These are phyloP conservation scores for Philereme transversata DNA, from an alignment of 2,888 invertebrate species.

Conservation along the genomic window DNA sequence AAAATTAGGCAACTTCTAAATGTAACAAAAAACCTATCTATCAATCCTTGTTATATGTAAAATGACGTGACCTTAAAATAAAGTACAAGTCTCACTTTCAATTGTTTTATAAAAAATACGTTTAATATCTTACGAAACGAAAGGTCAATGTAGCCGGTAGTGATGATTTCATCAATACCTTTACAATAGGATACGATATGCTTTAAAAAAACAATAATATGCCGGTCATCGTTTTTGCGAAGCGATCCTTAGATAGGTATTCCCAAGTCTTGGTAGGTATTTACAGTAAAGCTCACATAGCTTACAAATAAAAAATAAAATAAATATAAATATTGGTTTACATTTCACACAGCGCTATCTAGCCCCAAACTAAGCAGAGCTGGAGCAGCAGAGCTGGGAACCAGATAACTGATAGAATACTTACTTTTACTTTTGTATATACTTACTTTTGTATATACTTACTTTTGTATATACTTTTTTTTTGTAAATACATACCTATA, in stretches of 20 bases:
- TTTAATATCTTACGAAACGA: constrained; percentile 54
- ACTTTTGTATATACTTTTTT: no score
- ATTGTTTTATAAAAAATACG: constrained; percentile 72
- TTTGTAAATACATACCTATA: no score
- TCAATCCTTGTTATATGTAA: constrained; percentile 30
- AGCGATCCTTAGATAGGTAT: background rate
- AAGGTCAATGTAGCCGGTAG: constrained; percentile 66
- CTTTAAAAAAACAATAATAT: constrained; percentile 5
- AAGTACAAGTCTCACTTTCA: constrained; percentile 67
- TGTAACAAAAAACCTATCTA: constrained; percentile 14
- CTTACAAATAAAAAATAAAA: no score
- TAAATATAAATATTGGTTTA: no score
- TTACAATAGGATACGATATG: constrained; percentile 35
- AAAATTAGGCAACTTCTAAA: no score
- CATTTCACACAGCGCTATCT: no score
- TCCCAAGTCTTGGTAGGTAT: background rate
- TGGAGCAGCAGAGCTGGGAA: no score
- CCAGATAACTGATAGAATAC: no score
- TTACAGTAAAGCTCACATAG: no score
- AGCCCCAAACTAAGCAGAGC: no score
- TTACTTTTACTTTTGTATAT: no score
- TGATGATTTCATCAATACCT: constrained; percentile 58
- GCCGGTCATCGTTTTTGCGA: constrained; percentile 8
- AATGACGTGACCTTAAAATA: constrained; percentile 59
- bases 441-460: no score